Percentiles rank a stretch among this genome's conserved stretches.
Conservation (phyloP, 2,113 vertebrate species). For the Pipa parva region DNA sequence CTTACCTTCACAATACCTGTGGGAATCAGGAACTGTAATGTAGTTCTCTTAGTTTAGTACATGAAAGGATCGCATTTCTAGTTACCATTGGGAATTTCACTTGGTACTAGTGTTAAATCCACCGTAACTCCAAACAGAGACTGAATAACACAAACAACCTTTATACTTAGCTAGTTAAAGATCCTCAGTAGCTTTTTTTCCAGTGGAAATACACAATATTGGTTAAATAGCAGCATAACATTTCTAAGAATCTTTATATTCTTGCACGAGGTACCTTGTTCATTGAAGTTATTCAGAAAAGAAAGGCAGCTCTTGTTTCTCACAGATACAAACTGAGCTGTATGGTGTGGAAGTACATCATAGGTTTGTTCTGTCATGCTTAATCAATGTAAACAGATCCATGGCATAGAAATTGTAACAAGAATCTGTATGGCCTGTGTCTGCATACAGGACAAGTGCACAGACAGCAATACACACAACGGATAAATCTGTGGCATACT, state of each 20-base stretch:
- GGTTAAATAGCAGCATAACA: constrained; percentile 77
- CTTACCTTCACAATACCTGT: constrained; percentile 44
- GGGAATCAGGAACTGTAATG: constrained; percentile 47
- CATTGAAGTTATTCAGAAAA: constrained; percentile 36
- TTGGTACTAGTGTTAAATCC: constrained; percentile 46
- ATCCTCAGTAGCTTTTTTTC: constrained; percentile 48
- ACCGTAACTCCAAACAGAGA: constrained; percentile 56
- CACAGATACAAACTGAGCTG: constrained; percentile 47
- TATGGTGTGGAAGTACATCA: constrained; percentile 52
- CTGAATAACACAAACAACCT: constrained; percentile 48
- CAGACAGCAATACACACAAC: constrained; percentile 38
- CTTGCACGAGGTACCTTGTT: constrained; percentile 45
- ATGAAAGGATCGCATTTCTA: constrained; percentile 34
- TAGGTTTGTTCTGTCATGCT: constrained; percentile 63
- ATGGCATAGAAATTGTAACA: constrained; percentile 59
- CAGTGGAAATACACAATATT: constrained; percentile 55
- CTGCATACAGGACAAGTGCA: constrained; percentile 49
- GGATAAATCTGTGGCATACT: constrained; percentile 55
- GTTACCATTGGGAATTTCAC: constrained; percentile 30
- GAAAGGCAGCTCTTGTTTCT: constrained; percentile 40
- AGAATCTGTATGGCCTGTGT: constrained; percentile 57
- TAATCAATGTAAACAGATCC: constrained; percentile 68
- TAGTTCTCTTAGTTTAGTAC: constrained; percentile 45
- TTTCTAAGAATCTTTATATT: constrained; percentile 48
- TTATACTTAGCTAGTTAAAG: constrained; percentile 27